Base-by-base conservation (phyloP, 2,797 vertebrate species). In the Cyprinella venusta region DNA sequence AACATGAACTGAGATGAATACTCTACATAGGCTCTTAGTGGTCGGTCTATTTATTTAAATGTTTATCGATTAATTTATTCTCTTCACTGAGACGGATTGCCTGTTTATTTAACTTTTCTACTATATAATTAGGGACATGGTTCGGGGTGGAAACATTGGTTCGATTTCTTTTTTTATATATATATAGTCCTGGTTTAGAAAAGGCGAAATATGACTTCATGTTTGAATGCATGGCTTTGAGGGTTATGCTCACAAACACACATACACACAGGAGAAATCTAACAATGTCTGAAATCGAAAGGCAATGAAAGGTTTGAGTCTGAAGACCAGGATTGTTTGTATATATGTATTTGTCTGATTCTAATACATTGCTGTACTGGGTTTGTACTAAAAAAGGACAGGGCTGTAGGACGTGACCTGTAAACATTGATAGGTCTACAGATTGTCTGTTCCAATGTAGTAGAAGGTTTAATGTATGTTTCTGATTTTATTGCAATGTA, bases 211-310 rank as follows among this genome's bases (percentile, higher is more conserved):
- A 88, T 89, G 90, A 94, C 92, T 92, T 92, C 92, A 91, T 50
- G 81, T 93, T 92, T 92, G 90, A 93, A 93, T 94, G 95, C 95
- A 96, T 95, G 95, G 93, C 93, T 94, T 91, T 91, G 92, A 90
- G 85, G 86, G 54, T 88, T 86, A 84, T 82, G 93, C 91, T 89
- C 90, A 93, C 90, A 92, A 90, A 92, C 83, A 82, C 76, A 72
- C 65, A 88, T 54, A 80, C 21, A 87, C n/a, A 56, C 21, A 84
- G 86, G 71, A 76, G 89, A 79, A 88, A 87, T 21, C 64, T 1
- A 38, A 67, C 19, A 90, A 70, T 90, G 89, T 91, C 90, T 90
- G 90, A 91, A 91, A 88, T 56, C 12, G 26, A 30, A 26, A 36
- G 33, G 42, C 80, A 61, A 87, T 88, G 72, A 86, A 82, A 89